Evolutionary conservation across 1,140 invertebrate species (phyloP).

Genomic region (Pygmarrhopalites habei): DNA sequence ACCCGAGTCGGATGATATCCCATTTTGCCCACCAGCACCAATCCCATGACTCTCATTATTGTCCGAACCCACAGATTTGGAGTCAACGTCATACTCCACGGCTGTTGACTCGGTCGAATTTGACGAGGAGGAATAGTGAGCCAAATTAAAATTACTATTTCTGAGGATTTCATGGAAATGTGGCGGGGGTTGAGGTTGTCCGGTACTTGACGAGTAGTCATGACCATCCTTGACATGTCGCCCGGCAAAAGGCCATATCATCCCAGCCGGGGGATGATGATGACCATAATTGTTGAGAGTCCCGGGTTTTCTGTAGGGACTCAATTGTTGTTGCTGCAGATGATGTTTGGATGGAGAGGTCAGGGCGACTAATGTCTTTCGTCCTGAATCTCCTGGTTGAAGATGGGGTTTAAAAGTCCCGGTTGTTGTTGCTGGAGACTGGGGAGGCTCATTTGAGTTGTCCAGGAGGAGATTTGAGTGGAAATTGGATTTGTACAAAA

Average conservation of each 20-base stretch:
- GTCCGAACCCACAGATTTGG: background rate
- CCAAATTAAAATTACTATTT: constrained; percentile 23
- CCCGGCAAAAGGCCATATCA: constrained; percentile 30
- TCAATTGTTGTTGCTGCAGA: background rate
- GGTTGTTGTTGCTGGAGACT: no score
- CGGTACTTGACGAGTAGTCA: constrained; percentile 21
- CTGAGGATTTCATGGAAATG: background rate
- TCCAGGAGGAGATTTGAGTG: constrained; percentile 22
- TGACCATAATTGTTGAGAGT: no score
- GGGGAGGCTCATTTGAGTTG: no score
- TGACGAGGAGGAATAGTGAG: no score
- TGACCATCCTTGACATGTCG: no score
- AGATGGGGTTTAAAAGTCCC: no score
- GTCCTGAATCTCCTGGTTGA: no score
- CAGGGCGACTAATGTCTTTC: no score
- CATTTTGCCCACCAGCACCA: no score
- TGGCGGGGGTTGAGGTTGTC: constrained; percentile 21
- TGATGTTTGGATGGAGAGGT: constrained; percentile 14
- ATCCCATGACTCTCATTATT: background rate
- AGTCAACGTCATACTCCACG: background rate
- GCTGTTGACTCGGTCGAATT: constrained; percentile 21
- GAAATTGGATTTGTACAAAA: constrained; percentile 36
- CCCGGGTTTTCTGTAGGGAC: no score
- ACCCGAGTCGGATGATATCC: no score
- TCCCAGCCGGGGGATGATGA: constrained; percentile 5